A percentile compares a stretch with the other conserved stretches of the same genome.
These are phyloP conservation scores for Typhlichthys subterraneus DNA, from an alignment of 2,797 vertebrate species.

Conservation along the genomic window DNA sequence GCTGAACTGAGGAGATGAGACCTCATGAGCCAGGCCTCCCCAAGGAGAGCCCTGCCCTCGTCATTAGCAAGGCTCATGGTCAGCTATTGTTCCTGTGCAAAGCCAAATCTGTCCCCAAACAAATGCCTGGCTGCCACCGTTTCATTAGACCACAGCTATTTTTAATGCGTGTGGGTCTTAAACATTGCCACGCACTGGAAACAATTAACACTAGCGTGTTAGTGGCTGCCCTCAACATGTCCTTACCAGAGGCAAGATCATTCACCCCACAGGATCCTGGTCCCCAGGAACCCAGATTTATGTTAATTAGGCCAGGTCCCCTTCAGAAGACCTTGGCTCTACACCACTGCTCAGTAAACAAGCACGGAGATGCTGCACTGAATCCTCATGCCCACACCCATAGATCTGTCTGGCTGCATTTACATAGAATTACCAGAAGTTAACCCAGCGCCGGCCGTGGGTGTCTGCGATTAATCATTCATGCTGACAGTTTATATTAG, in stretches of 20 bases:
- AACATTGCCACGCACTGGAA: slow-evolving; percentile 82
- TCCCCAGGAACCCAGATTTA: slow-evolving; percentile 83
- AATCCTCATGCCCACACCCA: slow-evolving; percentile 33
- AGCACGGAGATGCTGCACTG: slow-evolving; percentile 72
- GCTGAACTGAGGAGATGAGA: slow-evolving; percentile 63
- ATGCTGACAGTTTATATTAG: slow-evolving; percentile 65
- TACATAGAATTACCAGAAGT: slow-evolving; percentile 56
- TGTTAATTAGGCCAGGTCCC: slow-evolving; percentile 91
- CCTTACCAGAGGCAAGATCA: slow-evolving; percentile 91
- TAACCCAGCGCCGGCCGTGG: slow-evolving; percentile 47
- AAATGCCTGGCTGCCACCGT: slow-evolving; percentile 62
- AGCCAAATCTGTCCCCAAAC: slow-evolving; percentile 52
- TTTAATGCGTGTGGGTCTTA: slow-evolving; percentile 79
- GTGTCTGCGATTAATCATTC: slow-evolving; percentile 64
- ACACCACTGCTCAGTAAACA: slow-evolving; percentile 84
- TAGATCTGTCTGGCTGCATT: slow-evolving; percentile 48
- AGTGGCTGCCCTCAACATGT: slow-evolving; percentile 84
- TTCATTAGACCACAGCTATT: slow-evolving; percentile 74
- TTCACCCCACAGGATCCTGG: slow-evolving; percentile 76
- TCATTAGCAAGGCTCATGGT: slow-evolving; percentile 49
- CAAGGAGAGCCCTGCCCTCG: slow-evolving; percentile 33
- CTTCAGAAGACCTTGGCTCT: slow-evolving; percentile 91
- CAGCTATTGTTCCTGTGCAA: slow-evolving; percentile 39
- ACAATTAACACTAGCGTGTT: slow-evolving; percentile 84
- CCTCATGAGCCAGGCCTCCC: slow-evolving; percentile 34